Evolutionary conservation across 1,140 invertebrate species (phyloP).

Genomic region (Drosophila melanogaster): DNA sequence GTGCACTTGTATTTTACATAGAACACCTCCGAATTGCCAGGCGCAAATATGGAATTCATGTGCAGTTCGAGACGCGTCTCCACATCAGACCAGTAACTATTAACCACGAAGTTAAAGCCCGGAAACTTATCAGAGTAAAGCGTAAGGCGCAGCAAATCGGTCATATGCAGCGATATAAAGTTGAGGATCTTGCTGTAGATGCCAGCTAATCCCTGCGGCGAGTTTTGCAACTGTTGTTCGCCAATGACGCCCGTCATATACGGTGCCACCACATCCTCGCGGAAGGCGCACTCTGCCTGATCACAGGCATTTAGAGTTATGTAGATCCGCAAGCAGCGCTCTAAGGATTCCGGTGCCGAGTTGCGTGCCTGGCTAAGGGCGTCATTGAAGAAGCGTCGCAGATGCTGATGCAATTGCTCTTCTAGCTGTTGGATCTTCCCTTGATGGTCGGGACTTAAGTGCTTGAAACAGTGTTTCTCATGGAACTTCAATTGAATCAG

Average conservation of each 20-base stretch:
- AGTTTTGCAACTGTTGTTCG: constrained; percentile 89
- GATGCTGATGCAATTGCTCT: constrained; percentile 85
- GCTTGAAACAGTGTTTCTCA: constrained; percentile 66
- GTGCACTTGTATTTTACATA: constrained; percentile 93
- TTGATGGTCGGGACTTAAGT: constrained; percentile 85
- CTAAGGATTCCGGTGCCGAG: constrained; percentile 84
- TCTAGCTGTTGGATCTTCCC: constrained; percentile 86
- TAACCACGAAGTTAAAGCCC: constrained; percentile 94
- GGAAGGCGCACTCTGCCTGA: constrained; percentile 90
- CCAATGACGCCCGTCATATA: constrained; percentile 90
- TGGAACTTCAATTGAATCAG: constrained; percentile 75
- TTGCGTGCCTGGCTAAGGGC: constrained; percentile 85
- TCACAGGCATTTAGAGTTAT: constrained; percentile 88
- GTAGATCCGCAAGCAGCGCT: constrained; percentile 88
- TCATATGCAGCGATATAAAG: constrained; percentile 89
- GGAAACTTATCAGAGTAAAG: constrained; percentile 88
- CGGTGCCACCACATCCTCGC: constrained; percentile 89
- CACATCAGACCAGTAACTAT: constrained; percentile 95
- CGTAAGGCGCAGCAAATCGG: constrained; percentile 87
- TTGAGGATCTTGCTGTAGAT: constrained; percentile 90
- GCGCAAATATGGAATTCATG: constrained; percentile 93
- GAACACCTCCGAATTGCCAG: constrained; percentile 95
- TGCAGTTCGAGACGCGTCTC: constrained; percentile 91
- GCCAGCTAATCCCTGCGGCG: constrained; percentile 89
- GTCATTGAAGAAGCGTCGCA: constrained; percentile 87